phyloP scores from a whole-genome alignment of 2,113 vertebrate genomes.

The Colinus virginianus region DNA sequence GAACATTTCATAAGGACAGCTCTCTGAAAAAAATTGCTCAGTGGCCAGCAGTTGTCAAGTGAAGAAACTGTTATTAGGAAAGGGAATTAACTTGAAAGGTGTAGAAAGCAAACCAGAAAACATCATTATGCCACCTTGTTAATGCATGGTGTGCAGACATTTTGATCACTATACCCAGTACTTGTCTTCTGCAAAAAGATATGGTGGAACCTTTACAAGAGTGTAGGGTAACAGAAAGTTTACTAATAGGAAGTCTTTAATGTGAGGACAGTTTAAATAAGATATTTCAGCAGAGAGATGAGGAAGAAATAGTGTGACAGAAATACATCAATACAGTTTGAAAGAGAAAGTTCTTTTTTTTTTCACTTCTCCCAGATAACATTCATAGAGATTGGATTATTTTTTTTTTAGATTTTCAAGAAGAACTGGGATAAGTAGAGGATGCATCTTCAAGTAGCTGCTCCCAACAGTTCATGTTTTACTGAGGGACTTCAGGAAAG shows the following conservation, averaged over 20 bases:
- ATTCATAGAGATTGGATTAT: background rate
- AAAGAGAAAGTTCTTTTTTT: background rate
- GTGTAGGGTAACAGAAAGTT: background rate
- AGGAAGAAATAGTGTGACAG: background rate
- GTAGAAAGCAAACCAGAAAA: background rate
- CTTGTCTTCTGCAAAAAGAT: background rate
- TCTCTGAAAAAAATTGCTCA: background rate
- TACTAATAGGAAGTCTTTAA: background rate
- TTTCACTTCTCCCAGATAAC: background rate
- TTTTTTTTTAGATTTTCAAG: background rate
- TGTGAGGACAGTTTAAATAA: background rate
- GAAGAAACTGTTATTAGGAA: background rate
- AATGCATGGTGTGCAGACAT: accelerated
- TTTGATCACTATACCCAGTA: background rate
- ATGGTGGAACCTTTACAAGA: background rate
- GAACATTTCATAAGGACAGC: background rate
- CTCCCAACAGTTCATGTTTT: background rate
- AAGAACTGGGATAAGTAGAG: background rate
- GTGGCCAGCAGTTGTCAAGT: background rate
- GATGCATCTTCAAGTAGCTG: background rate
- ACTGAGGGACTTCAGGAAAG: background rate
- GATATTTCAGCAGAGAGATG: background rate
- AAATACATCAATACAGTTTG: background rate
- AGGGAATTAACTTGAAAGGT: background rate
- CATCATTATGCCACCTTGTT: background rate